Evolutionary conservation across 2,888 invertebrate genomes (phyloP), one percentile per base, ranked within the genome.

Genomic region (Vannuccia rotundouncinata): DNA sequence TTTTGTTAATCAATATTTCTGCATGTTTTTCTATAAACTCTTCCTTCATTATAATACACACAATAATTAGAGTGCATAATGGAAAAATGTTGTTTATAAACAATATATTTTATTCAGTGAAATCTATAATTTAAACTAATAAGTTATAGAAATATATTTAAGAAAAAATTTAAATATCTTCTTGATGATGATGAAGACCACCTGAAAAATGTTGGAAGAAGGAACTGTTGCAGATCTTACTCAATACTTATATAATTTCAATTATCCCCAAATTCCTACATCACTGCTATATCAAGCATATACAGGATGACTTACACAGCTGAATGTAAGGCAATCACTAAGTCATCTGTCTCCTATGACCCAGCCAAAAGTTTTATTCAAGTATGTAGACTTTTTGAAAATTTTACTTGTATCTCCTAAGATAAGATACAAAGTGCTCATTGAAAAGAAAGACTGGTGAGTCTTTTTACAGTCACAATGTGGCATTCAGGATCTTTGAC

Each of bases 221-320:
- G 66, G 66, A 66, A 66, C 66, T 66, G 66, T 66, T 66, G 66
- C 66, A n/a, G 66, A 13, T 66, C 66, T 66, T 66, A 66, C 66
- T 27, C 5, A 66, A 66, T 66, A 66, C 66, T 66, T 66, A n/a
- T n/a, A n/a, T n/a, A 22, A 66, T 66, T 27, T 66, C 66, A 66
- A 17, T 66, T 66, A 66, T 66, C 66, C 66, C 66, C 66, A 5
- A 66, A 66, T 66, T 66, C 66, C 66, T n/a, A 66, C 25, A 66
- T 5, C 66, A 66, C 17, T 66, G 66, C 25, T 66, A 66, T 27
- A 66, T 66, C 66, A 66, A 66, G 45, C 17, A 17, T 10, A 45
- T 17, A 45, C 25, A 66, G 17, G 25, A 5, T 22, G 25, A 66
- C 17, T 66, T n/a, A n/a, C 2, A 66, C 13, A 27, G 66, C 66